Evolutionary conservation across 2,113 vertebrate species (phyloP), one percentile per base, ranked within the genome.

Genomic region (Speoplatyrhinus poulsoni): DNA sequence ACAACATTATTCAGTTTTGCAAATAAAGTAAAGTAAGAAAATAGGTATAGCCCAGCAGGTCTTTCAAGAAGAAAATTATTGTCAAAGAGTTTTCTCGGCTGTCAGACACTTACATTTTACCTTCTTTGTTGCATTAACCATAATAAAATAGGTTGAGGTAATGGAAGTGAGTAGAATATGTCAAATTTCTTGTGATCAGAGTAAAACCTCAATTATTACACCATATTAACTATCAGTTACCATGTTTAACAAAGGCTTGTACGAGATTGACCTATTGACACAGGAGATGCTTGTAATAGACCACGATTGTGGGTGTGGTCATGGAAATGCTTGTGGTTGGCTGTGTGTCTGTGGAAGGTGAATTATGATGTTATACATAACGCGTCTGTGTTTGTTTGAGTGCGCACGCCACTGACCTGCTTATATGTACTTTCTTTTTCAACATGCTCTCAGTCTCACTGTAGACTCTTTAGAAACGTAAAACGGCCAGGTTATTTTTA

Each of bases 221-320:
- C 36, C 36, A 41, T 6, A 41, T 5, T 41, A 41, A 8, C 36
- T 8, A 8, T 41, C 36, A 41, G 36, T 5, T 41, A 41, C 36
- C 36, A 41, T 5, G 36, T 41, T 41, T 41, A 41, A 41, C 36
- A 41, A 41, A 41, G 36, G 36, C 36, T 41, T 6, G 4, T 4
- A 41, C 0, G 36, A 5, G 4, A 41, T 41, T 41, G 36, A 41
- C 36, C 36, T 8, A 41, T 8, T 41, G 36, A 41, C 36, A 6
- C 36, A 83, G 66, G 67, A 62, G 72, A 76, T 65, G 77, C 72
- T 76, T 82, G 83, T 73, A 83, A 75, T 82, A 77, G 65, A 82
- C 83, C 84, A 85, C 86, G 79, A 82, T 80, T 76, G 60, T 1
- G 78, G 86, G 86, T 72, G 81, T 87, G 83, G 82, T 81, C 83